phyloP scores from a whole-genome alignment of 2,113 vertebrate genomes.

The Tragulus kanchil region DNA sequence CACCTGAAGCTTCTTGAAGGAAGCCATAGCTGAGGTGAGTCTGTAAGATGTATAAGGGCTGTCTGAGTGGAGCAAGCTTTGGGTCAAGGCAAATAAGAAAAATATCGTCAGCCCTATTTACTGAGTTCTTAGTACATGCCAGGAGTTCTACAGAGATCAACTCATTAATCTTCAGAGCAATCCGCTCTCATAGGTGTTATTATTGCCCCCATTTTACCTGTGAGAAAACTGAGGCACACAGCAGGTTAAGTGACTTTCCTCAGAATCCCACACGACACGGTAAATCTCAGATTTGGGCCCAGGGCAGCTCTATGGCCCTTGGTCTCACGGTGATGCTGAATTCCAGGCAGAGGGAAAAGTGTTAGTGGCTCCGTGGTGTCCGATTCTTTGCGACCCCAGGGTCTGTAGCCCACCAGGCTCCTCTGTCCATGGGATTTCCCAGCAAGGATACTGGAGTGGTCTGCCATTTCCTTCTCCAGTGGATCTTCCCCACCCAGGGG shows the following conservation, averaged over 20 bases:
- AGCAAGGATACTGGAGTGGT: too few species aligned
- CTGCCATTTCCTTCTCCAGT: too few species aligned
- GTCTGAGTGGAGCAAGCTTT: background rate
- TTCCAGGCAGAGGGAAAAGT: background rate
- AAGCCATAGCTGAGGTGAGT: background rate
- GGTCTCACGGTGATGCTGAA: background rate
- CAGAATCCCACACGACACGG: too few species aligned
- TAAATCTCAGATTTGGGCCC: background rate
- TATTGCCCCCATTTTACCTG: background rate
- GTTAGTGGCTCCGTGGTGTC: too few species aligned
- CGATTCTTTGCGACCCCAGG: too few species aligned
- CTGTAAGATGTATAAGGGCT: background rate
- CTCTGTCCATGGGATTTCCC: too few species aligned
- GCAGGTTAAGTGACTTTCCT: background rate
- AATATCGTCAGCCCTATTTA: background rate
- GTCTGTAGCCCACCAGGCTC: too few species aligned
- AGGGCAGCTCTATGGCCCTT: background rate
- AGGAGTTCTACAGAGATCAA: background rate
- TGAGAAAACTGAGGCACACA: background rate
- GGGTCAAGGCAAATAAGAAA: background rate
- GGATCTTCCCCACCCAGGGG: too few species aligned
- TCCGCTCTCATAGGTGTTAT: background rate
- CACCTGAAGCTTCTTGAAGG: background rate
- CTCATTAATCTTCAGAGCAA: background rate
- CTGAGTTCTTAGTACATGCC: background rate